Evolutionary conservation across 2,113 vertebrate genomes (phyloP), one percentile per base, ranked within the genome.

Genomic region (Mesembrinibis cayennensis): DNA sequence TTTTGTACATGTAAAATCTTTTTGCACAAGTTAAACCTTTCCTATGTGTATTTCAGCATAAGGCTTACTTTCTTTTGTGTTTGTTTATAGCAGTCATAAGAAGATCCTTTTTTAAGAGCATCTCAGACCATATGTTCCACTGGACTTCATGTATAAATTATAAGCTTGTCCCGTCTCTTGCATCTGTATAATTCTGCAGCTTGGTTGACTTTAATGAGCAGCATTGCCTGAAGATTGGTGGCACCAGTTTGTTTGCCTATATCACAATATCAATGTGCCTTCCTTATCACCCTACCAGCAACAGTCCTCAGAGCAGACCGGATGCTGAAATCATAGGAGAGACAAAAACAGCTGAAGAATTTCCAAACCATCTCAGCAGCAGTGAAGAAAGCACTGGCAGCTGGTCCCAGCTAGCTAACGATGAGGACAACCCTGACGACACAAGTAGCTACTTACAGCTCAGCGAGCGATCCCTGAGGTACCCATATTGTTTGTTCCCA

Each of bases 381-480:
- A 99, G 99, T 87, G 99, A 99, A 87, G 99, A 99, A 90, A 99
- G 99, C 97, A 99, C 98, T 76, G 99, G 99, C 89, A 99, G 99
- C 98, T 99, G 99, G 99, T 99, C 99, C 83, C 99, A 99, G 96
- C 98, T 99, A 53, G 98, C 98, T 87, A 99, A 99, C 0, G 99
- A 99, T 25, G 99, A 99, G 58, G 99, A 99, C 96, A 99, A 98
- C 73, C 99, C 98, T 11, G 99, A 99, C 3, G 99, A 99, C 97
- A 99, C 98, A 3, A 99, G 99, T 96, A 99, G 99, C 98, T 99
- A 99, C 97, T 98, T 99, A 94, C 99, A 99, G 93, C 98, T 99
- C 97, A 99, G 99, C 9, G 99, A 99, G 97, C 98, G 98, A 98
- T 99, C 98, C 73, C 95, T 98, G 95, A 98, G 98, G 98, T 98